Evolutionary conservation across 2,113 vertebrate genomes (phyloP).

Genomic region (Gobio gobio): DNA sequence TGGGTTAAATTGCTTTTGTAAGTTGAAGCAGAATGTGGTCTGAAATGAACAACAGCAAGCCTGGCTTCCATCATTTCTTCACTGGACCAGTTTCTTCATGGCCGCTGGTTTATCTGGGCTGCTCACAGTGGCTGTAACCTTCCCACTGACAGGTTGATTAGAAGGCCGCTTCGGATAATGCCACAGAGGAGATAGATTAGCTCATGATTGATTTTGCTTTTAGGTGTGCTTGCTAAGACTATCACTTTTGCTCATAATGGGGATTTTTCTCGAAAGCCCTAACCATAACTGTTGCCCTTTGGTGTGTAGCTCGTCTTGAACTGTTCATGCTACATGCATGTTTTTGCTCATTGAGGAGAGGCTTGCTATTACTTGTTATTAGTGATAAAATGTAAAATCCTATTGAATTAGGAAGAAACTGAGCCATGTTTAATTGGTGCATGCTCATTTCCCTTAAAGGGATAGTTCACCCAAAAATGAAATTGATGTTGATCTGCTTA

Average conservation of each 20-base stretch:
- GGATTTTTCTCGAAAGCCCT: background rate
- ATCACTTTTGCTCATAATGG: background rate
- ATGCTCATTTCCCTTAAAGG: background rate
- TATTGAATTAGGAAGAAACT: background rate
- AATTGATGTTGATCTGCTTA: no score
- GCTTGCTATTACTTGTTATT: background rate
- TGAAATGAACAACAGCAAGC: background rate
- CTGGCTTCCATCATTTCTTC: background rate
- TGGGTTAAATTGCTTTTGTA: background rate
- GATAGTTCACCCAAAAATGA: no score
- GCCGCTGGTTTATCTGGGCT: constrained; percentile 61
- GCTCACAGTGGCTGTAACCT: constrained; percentile 55
- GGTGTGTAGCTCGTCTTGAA: background rate
- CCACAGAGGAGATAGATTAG: constrained; percentile 43
- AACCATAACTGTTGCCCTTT: background rate
- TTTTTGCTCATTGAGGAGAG: background rate
- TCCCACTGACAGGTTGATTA: constrained; percentile 66
- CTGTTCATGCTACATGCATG: background rate
- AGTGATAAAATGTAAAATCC: background rate
- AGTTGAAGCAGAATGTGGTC: background rate
- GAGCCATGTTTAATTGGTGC: background rate
- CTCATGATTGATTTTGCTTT: constrained; percentile 13
- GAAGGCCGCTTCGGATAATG: constrained; percentile 66
- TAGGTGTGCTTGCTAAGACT: constrained; percentile 1
- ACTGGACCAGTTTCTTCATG: constrained; percentile 66